phyloP scores from a whole-genome alignment of 2,113 vertebrate genomes.

The Dipodomys ordii region DNA sequence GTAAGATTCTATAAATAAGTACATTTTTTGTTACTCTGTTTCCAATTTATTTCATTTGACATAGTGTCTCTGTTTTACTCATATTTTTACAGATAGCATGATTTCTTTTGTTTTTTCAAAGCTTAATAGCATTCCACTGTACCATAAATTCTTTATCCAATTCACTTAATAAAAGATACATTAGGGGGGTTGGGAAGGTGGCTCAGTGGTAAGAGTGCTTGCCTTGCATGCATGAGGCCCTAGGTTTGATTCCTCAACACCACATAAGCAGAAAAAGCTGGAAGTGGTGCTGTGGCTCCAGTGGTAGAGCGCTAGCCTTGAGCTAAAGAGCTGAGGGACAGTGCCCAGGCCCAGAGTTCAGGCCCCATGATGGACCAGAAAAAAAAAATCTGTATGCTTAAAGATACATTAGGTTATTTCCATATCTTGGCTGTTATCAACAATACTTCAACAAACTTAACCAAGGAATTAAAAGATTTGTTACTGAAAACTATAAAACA shows the following conservation, averaged over 20 bases:
- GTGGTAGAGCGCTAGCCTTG: too few species aligned
- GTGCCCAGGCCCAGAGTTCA: too few species aligned
- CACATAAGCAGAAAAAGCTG: too few species aligned
- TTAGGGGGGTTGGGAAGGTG: too few species aligned
- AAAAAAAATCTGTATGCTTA: too few species aligned
- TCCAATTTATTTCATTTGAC: not conserved
- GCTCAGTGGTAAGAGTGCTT: too few species aligned
- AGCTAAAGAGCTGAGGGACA: too few species aligned
- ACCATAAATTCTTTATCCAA: not conserved
- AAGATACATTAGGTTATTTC: not conserved
- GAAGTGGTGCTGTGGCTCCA: too few species aligned
- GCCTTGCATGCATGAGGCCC: too few species aligned
- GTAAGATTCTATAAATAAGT: not conserved
- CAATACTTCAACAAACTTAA: not conserved
- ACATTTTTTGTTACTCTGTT: not conserved
- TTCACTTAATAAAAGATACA: not conserved
- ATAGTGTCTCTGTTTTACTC: not conserved
- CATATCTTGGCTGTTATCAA: not conserved
- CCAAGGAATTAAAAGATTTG: not conserved
- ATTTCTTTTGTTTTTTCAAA: not conserved
- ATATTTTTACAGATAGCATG: not conserved
- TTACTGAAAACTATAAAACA: not conserved
- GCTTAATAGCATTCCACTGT: not conserved
- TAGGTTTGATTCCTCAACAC: too few species aligned
- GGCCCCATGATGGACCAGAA: too few species aligned